Evolutionary conservation across 2,113 vertebrate genomes (phyloP).

Genomic region (Apistogramma diplotaenia): DNA sequence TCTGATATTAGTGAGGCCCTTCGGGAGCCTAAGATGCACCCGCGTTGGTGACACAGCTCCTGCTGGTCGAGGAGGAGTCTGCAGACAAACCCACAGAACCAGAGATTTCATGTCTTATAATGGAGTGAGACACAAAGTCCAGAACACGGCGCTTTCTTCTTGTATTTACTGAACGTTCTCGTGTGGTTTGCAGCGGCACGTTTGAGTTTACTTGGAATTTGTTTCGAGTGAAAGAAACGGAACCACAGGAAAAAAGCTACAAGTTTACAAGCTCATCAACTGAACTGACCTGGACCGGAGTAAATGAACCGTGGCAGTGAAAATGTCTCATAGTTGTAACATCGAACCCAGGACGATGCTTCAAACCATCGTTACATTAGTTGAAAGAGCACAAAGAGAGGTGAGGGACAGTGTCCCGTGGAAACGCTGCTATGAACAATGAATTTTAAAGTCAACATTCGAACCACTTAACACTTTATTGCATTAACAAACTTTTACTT

Average conservation of each 20-base stretch:
- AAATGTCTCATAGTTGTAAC: neutral
- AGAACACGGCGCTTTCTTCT: no score
- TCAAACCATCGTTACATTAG: neutral
- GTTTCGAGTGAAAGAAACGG: no score
- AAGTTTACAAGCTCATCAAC: no score
- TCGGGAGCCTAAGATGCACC: no score
- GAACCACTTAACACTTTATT: neutral
- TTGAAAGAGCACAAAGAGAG: neutral
- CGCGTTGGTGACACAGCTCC: neutral
- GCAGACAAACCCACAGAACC: no score
- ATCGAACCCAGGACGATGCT: accelerated
- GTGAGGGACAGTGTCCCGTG: accelerated
- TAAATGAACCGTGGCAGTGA: neutral
- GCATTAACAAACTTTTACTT: neutral
- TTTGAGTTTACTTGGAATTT: no score
- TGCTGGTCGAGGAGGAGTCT: neutral
- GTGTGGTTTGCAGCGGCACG: neutral
- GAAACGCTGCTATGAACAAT: neutral
- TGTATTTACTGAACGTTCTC: neutral
- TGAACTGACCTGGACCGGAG: neutral
- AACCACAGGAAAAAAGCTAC: no score
- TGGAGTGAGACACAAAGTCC: neutral
- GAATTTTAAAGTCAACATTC: neutral
- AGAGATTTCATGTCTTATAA: neutral
- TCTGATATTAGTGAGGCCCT: neutral